Evolutionary conservation across 2,797 vertebrate genomes (phyloP), one percentile per base, ranked within the genome.

Genomic region (Fistularia commersonii): DNA sequence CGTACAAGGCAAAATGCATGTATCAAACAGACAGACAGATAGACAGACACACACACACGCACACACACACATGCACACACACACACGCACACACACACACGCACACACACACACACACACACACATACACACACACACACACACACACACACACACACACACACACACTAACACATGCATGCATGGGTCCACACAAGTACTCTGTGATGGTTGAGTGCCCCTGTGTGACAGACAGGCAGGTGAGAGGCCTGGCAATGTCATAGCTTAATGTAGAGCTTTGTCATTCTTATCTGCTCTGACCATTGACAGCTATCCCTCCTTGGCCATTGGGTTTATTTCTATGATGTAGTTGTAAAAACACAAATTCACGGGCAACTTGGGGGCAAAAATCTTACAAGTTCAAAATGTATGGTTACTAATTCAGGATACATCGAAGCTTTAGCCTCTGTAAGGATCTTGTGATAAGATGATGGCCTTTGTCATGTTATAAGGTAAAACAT

Each of bases 1-100:
- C 69, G 74, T 14, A 62, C 51, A 72, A 87, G 89, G 90, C 91
- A 91, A 93, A 92, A 90, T 80, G 85, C 91, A 93, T 95, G 92
- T 91, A 91, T 94, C 92, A 51, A 70, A 69, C 56, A 48, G 32
- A 48, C 14, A 41, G 50, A 50, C 45, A 47, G 44, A 60, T 33
- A 41, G 51, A 61, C 51, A 47, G 48, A 54, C 55, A 64, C 68
- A 75, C 7, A 33, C 70, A 73, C n/a, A 54, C 45, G 43, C 54
- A 48, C 87, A 88, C 89, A 92, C 81, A 86, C 88, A 92, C 82
- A 84, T 73, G 48, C 73, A 69, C 56, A 48, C 33, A 48, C 14
- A 41, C 52, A 50, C 45, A 47, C 47, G 57, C 36, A 41, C 54
- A 61, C 51, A 47, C 51, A 54, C 55, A 64, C 68, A 75, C 7